Conservation (phyloP, 2,113 vertebrate genomes). For the Indri indri region DNA sequence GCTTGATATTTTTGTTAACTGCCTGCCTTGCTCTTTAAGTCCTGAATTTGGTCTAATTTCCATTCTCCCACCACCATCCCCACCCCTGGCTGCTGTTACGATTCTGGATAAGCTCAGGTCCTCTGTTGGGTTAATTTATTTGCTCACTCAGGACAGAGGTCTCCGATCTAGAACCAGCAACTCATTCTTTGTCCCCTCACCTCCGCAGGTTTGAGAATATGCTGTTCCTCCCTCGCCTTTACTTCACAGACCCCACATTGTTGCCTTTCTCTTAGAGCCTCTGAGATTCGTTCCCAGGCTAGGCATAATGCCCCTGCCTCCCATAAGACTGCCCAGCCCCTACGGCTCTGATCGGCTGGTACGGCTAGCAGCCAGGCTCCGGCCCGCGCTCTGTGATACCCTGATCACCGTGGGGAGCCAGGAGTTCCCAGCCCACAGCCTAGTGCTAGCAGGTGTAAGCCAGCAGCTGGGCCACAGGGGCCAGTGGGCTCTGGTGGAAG, state of each 20-base stretch:
- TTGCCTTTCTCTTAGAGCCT: slow-evolving; percentile 38
- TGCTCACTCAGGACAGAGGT: background rate
- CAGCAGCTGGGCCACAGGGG: slow-evolving; percentile 78
- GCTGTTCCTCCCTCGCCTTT: slow-evolving; percentile 48
- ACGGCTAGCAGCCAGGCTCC: slow-evolving; percentile 84
- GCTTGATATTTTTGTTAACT: background rate
- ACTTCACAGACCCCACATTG: slow-evolving; percentile 26
- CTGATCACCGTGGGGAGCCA: slow-evolving; percentile 84
- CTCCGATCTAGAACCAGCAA: background rate
- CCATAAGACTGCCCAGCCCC: slow-evolving; percentile 62
- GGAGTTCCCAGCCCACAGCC: slow-evolving; percentile 87
- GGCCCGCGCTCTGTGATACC: slow-evolving; percentile 86
- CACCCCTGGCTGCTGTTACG: background rate
- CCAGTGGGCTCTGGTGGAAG: slow-evolving; percentile 76
- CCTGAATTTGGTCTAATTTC: slow-evolving; percentile 7
- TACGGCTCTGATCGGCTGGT: slow-evolving; percentile 83
- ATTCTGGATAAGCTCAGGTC: background rate
- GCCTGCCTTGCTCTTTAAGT: slow-evolving; percentile 3
- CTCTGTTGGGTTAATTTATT: slow-evolving; percentile 5
- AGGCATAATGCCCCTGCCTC: slow-evolving; percentile 48
- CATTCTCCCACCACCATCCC: background rate
- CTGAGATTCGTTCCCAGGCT: slow-evolving; percentile 42
- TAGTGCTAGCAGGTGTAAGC: slow-evolving; percentile 89
- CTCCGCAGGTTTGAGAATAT: slow-evolving; percentile 70
- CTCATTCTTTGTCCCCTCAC: slow-evolving; percentile 55